phyloP scores from a whole-genome alignment of 2,797 vertebrate species.

The Chlorospingus semifuscus region DNA sequence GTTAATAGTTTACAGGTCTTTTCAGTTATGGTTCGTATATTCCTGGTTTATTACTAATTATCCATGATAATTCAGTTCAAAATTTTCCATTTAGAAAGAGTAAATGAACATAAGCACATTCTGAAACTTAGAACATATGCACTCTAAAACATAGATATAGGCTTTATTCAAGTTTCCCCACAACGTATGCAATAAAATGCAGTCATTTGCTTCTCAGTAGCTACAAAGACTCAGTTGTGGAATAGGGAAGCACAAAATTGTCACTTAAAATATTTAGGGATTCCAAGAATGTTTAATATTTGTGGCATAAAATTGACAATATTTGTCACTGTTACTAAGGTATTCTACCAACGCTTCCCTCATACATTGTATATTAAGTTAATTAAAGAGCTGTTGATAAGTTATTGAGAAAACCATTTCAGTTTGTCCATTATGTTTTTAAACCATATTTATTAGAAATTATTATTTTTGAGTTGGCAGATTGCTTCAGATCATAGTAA shows the following conservation, averaged over 20 bases:
- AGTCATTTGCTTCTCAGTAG: background rate
- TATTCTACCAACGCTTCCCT: background rate
- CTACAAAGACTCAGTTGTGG: rapidly evolving
- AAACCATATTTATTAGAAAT: background rate
- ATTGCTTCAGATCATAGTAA: background rate
- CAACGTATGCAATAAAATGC: background rate
- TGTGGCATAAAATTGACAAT: background rate
- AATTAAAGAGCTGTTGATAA: background rate
- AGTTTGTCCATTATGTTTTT: background rate
- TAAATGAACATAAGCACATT: background rate
- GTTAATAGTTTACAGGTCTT: background rate
- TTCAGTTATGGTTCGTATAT: background rate
- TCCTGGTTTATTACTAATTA: background rate
- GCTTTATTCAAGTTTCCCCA: background rate
- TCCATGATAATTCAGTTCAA: background rate
- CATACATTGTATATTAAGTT: background rate
- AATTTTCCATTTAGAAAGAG: background rate
- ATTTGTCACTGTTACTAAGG: background rate
- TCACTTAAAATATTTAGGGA: background rate
- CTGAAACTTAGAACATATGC: background rate
- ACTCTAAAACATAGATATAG: background rate
- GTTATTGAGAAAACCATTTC: background rate
- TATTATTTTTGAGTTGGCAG: background rate
- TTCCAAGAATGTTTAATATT: background rate
- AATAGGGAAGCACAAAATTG: background rate